phyloP scores from a whole-genome alignment of 2,888 invertebrate species.

The Lasius fuliginosus region DNA sequence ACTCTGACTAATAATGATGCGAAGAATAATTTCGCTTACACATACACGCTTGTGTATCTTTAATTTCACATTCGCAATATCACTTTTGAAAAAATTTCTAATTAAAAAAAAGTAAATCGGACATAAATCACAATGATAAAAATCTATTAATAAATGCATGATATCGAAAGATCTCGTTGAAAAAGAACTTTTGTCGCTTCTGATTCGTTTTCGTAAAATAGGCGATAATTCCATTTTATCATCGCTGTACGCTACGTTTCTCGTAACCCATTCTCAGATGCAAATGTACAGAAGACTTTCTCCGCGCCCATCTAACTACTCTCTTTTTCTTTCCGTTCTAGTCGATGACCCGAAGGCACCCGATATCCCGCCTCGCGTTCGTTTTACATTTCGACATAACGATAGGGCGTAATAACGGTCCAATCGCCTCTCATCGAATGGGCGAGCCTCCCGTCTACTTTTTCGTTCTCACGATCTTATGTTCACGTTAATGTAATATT shows the following conservation, averaged over 20 bases:
- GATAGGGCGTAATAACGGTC: conserved; percentile 64
- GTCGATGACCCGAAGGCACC: conserved; percentile 58
- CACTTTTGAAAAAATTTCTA: not conserved
- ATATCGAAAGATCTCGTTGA: conserved; percentile 1
- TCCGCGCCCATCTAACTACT: conserved; percentile 38
- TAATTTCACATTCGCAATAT: not conserved
- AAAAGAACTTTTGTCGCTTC: not conserved
- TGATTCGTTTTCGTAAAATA: conserved; percentile 34
- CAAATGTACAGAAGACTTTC: conserved; percentile 35
- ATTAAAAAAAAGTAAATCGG: not conserved
- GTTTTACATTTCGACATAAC: conserved; percentile 57
- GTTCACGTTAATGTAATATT: conserved; percentile 44
- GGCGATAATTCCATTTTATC: conserved; percentile 59
- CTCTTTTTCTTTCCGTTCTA: conserved; percentile 43
- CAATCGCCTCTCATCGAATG: conserved; percentile 62
- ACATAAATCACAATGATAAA: not conserved
- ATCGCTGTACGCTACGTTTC: conserved; percentile 10
- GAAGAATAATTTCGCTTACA: not conserved
- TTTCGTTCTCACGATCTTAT: conserved; percentile 54
- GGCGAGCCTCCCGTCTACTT: conserved; percentile 32
- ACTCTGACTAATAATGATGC: conserved; percentile 20
- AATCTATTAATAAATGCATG: not conserved
- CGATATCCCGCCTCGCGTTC: conserved; percentile 58
- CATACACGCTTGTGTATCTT: not conserved
- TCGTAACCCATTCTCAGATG: conserved; percentile 29